Base-by-base conservation (phyloP, 2,113 vertebrate genomes). In the Thryonomys swinderianus region DNA sequence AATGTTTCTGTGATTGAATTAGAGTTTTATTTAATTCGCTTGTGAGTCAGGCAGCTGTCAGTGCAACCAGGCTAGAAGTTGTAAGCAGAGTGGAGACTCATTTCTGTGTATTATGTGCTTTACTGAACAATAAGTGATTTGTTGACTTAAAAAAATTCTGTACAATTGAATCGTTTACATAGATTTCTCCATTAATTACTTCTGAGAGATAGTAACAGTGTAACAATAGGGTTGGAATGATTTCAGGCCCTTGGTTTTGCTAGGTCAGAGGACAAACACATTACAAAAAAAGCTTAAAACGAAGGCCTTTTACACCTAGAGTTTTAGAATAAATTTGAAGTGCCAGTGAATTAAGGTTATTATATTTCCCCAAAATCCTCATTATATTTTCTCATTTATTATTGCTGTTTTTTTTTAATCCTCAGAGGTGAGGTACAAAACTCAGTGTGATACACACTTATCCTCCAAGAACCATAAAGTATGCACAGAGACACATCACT, bases 221-320 rank as follows among this genome's bases (percentile, higher is more conserved):
- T 80, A 92, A 20, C 57, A 86, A n/a, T 69, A 85, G 12, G n/a
- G 17, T 86, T 80, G 23, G 55, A 88, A 86, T 71, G n/a, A 74
- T 88, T 8, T 93, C 69, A 79, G 5, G 69, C 53, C 23, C 55
- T 91, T 69, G 7, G 45, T 53, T 95, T 97, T 93, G 37, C 40
- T 92, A 2, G 57, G 8, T 37, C 61, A 69, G 18, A 94, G 37
- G 18, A 53, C 53, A 80, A 67, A 62, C 66, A 14, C 85, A 64
- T 34, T 92, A 53, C 17, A 94, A 81, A 92, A 25, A 57, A 78
- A 82, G 27, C 83, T 95, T 62, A 59, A 94, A 96, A 79, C 83
- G 32, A 51, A 88, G 6, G 67, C 40, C 79, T 96, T 90, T 90
- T 71, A 48, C 79, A 64, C 14, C 12, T 79, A 79, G 30, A 93